Evolutionary conservation across 2,113 vertebrate genomes (phyloP), one percentile per base, ranked within the genome.

Genomic region (Bubo scandiacus): DNA sequence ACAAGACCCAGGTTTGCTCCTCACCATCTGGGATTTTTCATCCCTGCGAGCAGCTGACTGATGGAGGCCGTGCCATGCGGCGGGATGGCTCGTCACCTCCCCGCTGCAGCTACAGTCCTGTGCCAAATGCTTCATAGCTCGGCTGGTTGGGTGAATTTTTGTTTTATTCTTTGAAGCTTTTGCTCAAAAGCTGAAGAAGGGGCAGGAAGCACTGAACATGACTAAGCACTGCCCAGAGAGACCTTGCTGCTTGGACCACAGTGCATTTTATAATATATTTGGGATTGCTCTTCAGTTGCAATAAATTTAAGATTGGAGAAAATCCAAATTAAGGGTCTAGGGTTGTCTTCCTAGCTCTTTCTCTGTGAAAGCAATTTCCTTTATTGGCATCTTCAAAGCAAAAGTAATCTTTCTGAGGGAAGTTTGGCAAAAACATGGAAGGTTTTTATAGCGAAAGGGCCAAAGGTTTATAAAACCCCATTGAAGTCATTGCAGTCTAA

Each of bases 401-500:
- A 61, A 94, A 96, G 61, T 73, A 94, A 94, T 96, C 81, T 92
- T 95, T 94, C 70, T 72, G 58, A 94, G 73, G 45, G 66, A 95
- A n/a, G 47, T 85, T 82, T 95, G 91, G 89, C 92, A 94, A 96
- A 96, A 97, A 91, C 57, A 23, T 36, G 74, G 88, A 85, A 88
- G 78, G 62, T 23, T 92, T 97, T 97, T 95, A 94, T 94, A 96
- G 89, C 6, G 3, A 65, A 22, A 65, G 23, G 95, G 91, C 38
- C 66, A 97, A 94, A 97, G 95, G 94, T 92, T 94, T 90, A 94
- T 54, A 94, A 95, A 96, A 95, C 13, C n/a, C 70, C 73, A 91
- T 30, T 57, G 92, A 82, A 96, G 32, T 32, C 26, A 0, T 40
- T 34, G 61, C 72, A 87, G 78, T n/a, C 49, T 61, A 58, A 94